Evolutionary conservation across 2,113 vertebrate species (phyloP), one percentile per base, ranked within the genome.

Genomic region (Falcunculus frontatus): DNA sequence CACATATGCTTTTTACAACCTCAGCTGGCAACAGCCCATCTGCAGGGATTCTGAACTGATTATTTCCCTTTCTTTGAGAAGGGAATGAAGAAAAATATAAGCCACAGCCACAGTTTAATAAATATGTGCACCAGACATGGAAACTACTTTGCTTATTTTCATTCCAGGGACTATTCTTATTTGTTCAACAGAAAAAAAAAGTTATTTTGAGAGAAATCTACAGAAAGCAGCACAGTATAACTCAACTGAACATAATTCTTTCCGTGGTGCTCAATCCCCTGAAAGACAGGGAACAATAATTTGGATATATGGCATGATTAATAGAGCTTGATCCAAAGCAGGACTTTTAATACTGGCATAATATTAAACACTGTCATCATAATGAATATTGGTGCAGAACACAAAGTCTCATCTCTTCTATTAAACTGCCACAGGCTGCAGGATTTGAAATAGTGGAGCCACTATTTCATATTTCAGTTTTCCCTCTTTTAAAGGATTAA

Each of bases 311-410:
- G 68, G 75, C 53, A 47, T 77, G 90, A 88, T 87, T 96, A 95
- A 95, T 94, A 87, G 15, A 80, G 41, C 67, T 90, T 96, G 87
- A 91, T 89, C 75, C 55, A 83, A 91, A 96, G 22, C 79, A 83
- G 55, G 67, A 91, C 87, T 91, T 89, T 86, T 90, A 95, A 96
- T 95, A 86, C 82, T 87, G 76, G 39, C 87, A 77, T 39, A 87
- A 59, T 85, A 90, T 95, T 93, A 94, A 97, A 90, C 79, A 84
- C 79, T 91, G 84, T 82, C 95, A 96, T 53, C 16, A 13, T 87
- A 95, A 95, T 91, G 89, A 94, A 89, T 87, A 94, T 91, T 86
- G 90, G 87, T 67, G 75, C 85, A 62, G 90, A 93, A 96, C 81
- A 92, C 74, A 93, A 77, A 88, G 85, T 47, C 82, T 80, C 90